phyloP scores from a whole-genome alignment of 2,888 invertebrate species.

The Pocota personata region DNA sequence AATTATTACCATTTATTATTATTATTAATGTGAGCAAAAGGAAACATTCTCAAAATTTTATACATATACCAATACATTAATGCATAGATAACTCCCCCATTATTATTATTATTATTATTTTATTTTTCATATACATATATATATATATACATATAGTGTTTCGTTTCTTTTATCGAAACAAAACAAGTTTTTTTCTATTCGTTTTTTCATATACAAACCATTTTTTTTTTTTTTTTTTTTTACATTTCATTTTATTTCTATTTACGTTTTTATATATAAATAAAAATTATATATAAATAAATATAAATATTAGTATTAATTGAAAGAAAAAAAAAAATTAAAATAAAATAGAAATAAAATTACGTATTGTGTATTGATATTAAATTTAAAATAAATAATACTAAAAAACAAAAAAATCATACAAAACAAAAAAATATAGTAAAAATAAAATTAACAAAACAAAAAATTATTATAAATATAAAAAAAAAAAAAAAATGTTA shows the following conservation, averaged over 20 bases:
- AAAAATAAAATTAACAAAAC: slow-evolving; percentile 74
- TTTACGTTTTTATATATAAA: slow-evolving; percentile 78
- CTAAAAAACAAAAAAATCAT: slow-evolving; percentile 77
- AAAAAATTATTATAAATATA: slow-evolving; percentile 66
- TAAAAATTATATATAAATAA: slow-evolving; percentile 81
- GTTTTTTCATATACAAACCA: slow-evolving; percentile 2
- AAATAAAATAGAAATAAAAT: slow-evolving; percentile 75
- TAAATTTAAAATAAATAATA: slow-evolving; percentile 72
- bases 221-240: slow-evolving; percentile 54
- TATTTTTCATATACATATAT: slow-evolving; percentile 46
- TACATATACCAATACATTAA: slow-evolving; percentile 58
- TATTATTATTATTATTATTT: slow-evolving; percentile 36
- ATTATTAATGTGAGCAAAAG: slow-evolving; percentile 16
- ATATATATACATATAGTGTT: slow-evolving; percentile 40
- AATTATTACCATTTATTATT: slow-evolving; percentile 45
- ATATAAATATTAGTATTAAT: slow-evolving; percentile 78
- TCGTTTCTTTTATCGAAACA: slow-evolving; percentile 53
- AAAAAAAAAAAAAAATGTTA: slow-evolving; percentile 60
- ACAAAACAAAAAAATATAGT: slow-evolving; percentile 73
- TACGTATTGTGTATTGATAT: slow-evolving; percentile 72
- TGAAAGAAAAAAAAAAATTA: slow-evolving; percentile 75
- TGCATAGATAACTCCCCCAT: slow-evolving; percentile 51
- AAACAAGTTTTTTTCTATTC: slow-evolving; percentile 15
- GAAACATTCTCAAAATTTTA: slow-evolving; percentile 57
- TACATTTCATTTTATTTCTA: slow-evolving; percentile 34